Evolutionary conservation across 2,888 invertebrate genomes (phyloP), one percentile per base, ranked within the genome.

Genomic region (Drosophila imparisetae): DNA sequence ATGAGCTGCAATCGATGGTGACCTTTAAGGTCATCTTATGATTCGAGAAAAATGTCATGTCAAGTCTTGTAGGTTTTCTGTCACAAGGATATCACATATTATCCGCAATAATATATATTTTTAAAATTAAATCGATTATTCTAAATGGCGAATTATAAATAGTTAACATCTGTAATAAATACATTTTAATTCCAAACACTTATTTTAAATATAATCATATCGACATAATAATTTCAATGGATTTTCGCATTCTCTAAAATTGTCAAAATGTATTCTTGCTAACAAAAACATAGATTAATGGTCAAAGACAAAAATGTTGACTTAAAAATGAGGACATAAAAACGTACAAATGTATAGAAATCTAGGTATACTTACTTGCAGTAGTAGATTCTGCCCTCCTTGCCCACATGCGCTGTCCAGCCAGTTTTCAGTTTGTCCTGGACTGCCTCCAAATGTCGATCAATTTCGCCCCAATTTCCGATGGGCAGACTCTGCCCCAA

Each of bases 381-480:
- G 94, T 97, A 98, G 93, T 97, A 98, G 72, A 96, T 95, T 85
- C 97, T 94, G 75, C 97, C 97, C 91, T 96, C 96, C 86, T 95
- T 95, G 91, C 95, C 95, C 72, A 95, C 94, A 92, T 96, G 96
- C n/a, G 95, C 96, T 21, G 96, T 96, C 96, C 96, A 97, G 69
- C 96, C 96, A 73, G 95, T 94, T 91, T 95, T 95, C 74, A 96
- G 92, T 82, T 94, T 94, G 18, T 94, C 93, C 84, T 95, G 95
- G 55, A 95, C 91, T 74, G 93, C 93, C 90, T 95, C 95, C 91
- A 95, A 87, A 75, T 93, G 91, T 64, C 90, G 90, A 79, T 90
- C 92, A 73, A 91, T 88, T 89, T 92, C 92, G 78, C 87, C 86
- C 91, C 92, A 92, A 89, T 91, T 91, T 82, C 81, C 89, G 71